Conservation (phyloP, 2,113 vertebrate species). For the Aplodontia rufa region DNA sequence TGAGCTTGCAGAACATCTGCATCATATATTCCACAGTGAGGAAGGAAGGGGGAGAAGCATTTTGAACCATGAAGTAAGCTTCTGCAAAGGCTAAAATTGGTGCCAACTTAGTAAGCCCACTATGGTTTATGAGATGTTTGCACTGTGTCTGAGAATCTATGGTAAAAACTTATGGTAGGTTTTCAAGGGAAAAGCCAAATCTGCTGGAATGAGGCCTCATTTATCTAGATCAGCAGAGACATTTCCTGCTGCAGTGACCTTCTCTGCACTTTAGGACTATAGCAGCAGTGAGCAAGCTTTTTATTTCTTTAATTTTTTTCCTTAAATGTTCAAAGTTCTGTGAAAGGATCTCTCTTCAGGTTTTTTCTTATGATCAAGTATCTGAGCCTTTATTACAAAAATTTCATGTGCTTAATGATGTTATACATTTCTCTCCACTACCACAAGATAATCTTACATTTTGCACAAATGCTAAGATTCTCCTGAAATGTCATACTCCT, state of each 20-base stretch:
- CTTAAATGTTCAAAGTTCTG: conserved; percentile 63
- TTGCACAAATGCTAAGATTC: conserved; percentile 58
- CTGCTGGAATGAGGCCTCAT: conserved; percentile 70
- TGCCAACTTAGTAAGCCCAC: conserved; percentile 77
- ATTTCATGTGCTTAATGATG: conserved; percentile 74
- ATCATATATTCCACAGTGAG: conserved; percentile 10
- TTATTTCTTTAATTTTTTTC: conserved; percentile 33
- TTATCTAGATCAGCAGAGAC: conserved; percentile 83
- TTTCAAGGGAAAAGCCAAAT: conserved; percentile 80
- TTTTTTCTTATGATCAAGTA: conserved; percentile 72
- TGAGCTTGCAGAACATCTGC: conserved; percentile 65
- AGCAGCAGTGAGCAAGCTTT: conserved; percentile 63
- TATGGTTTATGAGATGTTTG: conserved; percentile 78
- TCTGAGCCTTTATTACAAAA: conserved; percentile 75
- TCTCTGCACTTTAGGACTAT: conserved; percentile 74
- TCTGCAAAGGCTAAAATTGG: conserved; percentile 72
- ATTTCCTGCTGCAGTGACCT: conserved; percentile 79
- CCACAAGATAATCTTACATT: conserved; percentile 66
- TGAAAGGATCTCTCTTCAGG: conserved; percentile 66
- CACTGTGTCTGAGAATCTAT: conserved; percentile 72
- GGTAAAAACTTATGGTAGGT: conserved; percentile 74
- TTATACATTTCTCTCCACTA: conserved; percentile 62
- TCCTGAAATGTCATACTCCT: conserved; percentile 73
- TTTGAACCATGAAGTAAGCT: conserved; percentile 59
- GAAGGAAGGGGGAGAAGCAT: not conserved